Evolutionary conservation across 30 jellyfish, hydroid and myxozoan genomes (phyloP), one percentile per base, ranked within the genome.

Genomic region (Aurelia sp.): DNA sequence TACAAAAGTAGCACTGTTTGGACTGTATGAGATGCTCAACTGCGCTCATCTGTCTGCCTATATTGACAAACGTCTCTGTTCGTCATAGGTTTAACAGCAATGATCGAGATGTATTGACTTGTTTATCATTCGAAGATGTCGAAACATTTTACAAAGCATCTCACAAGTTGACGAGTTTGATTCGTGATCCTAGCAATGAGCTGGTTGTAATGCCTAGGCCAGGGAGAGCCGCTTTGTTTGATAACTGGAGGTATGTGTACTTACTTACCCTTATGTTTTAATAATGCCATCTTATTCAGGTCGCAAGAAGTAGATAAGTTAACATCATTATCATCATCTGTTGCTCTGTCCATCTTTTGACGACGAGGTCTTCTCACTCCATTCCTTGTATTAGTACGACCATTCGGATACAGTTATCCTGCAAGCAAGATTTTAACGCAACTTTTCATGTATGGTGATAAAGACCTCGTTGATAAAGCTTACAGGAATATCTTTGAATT

Each of bases 171-270:
- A 74, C 86, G 13, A 65, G 60, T 16, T 55, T 90, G 19, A 61
- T 90, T 9, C 81, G 87, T 20, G 66, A 69, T 19, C 77, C 87
- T 18, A 55, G 74, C 19, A 82, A 90, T 22, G 95, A 90, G 64
- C 62, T 81, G 13, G 40, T 64, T 18, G 79, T 91, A 12, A 86
- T 73, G 63, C 91, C 87, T 21, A 65, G 65, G 62, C 98, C 98
- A 3, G 98, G 98, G 70, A 86, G 93, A 61, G 86, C 90, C 13
- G 85, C 83, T 11, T 20, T 91, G 10, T 69, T 91, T 37, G 90
- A 91, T 62, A 91, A 91, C 64, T 91, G 98, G 98, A 91, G 98
- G 98, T 86, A 47, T 17, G 77, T 74, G 65, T 19, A 20, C 67
- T 40, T 35, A 8, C 17, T 13, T 4, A 3, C 18, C 3, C 18